Percentiles rank a stretch among this genome's conserved stretches.
Evolutionary conservation across 2,113 vertebrate species (phyloP).

Genomic region (Ranitomeya variabilis): DNA sequence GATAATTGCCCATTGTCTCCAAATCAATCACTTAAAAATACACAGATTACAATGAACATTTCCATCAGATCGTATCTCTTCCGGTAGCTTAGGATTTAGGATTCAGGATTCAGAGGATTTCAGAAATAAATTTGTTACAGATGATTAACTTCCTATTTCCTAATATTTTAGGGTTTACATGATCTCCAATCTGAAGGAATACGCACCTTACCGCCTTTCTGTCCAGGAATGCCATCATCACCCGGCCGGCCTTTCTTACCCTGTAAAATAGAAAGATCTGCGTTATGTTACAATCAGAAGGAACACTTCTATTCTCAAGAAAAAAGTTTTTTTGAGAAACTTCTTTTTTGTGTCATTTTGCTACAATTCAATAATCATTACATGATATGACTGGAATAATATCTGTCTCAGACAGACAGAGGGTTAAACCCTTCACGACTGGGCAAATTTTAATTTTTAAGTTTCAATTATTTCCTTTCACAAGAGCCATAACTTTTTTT

Average conservation of each 20-base stretch:
- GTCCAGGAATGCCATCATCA: conserved; percentile 79
- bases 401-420: neutral
- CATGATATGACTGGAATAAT: neutral
- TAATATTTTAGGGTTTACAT: neutral
- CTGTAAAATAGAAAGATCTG: conserved; percentile 64
- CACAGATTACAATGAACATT: too few species aligned
- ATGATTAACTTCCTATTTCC: neutral
- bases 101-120: too few species aligned
- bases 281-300: neutral
- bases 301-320: neutral
- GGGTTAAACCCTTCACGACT: neutral
- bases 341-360: neutral
- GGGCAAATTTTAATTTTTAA: too few species aligned
- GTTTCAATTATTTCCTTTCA: too few species aligned
- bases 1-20: too few species aligned
- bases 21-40: too few species aligned
- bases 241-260: conserved; percentile 87
- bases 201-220: conserved; percentile 83
- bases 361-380: neutral
- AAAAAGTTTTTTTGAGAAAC: neutral
- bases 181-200: neutral
- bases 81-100: too few species aligned
- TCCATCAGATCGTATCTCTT: too few species aligned
- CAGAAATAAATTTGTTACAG: neutral
- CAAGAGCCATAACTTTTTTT: too few species aligned